Evolutionary conservation across 2,888 invertebrate genomes (phyloP), one percentile per base, ranked within the genome.

Genomic region (Zootermopsis nevadensis): DNA sequence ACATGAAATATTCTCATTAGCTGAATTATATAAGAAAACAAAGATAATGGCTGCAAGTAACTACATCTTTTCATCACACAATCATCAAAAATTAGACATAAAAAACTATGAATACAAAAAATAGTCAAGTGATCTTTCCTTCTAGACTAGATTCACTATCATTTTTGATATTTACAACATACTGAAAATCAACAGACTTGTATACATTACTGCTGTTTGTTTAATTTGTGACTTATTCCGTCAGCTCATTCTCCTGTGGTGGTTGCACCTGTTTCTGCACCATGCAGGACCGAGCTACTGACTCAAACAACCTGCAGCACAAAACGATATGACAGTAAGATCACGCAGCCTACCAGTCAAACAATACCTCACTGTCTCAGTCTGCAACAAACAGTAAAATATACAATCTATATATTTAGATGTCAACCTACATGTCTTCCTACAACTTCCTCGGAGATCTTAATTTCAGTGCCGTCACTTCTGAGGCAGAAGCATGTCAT

Each of bases 221-320:
- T n/a, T 35, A 22, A 53, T 22, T 66, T 22, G 6, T 66, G 60
- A 27, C 10, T 79, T 92, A 94, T 93, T 95, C 94, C 88, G 92
- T 91, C 89, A 93, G 90, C 87, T 94, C 94, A 85, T 92, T 90
- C 87, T 94, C 94, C 82, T 92, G 92, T 86, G 90, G 91, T 89
- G 91, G 92, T 89, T 91, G 93, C 86, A 92, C 92, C 87, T 95
- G 93, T 90, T 96, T 96, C 88, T 95, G 95, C 67, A 95, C 95
- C 93, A 98, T 97, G 90, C 98, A 99, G 0, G 98, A 98, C 85
- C 97, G 93, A 33, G 99, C 99, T 86, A 99, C 98, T 2, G 98
- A 98, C 88, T 98, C 98, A 90, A 98, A 98, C 88, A 99, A 92
- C 89, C 98, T 98, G 89, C 60, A 60, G 15, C 60, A 60, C 6